A percentile compares a stretch with the other conserved stretches of the same genome.
Conservation (phyloP, 2,113 vertebrate species). For the Tyrannus savana region DNA sequence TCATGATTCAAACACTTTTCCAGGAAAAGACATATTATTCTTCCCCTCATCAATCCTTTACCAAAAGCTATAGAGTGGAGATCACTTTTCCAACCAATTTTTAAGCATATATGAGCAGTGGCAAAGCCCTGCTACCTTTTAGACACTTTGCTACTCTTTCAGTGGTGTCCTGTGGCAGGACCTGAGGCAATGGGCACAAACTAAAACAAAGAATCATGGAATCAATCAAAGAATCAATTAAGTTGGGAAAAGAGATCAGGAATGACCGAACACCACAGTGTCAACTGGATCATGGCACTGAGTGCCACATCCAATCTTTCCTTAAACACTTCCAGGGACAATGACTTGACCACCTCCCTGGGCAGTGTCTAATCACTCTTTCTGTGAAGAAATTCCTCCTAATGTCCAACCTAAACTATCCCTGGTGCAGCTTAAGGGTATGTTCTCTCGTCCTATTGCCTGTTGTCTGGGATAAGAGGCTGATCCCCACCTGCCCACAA, state of each 20-base stretch:
- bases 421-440: not conserved
- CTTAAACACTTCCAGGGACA: not conserved
- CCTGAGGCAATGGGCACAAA: fast-evolving
- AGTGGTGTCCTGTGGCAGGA: not conserved
- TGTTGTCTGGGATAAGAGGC: not conserved
- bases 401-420: not conserved
- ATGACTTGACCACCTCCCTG: not conserved
- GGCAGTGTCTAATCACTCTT: not conserved
- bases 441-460: not conserved
- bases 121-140: not conserved
- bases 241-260: not conserved
- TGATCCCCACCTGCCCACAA: not conserved
- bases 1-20: not conserved
- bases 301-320: not conserved
- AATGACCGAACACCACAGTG: fast-evolving
- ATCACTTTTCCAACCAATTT: not conserved
- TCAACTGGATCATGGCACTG: not conserved
- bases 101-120: fast-evolving
- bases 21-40: not conserved
- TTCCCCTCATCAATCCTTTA: not conserved
- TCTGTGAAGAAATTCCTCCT: not conserved
- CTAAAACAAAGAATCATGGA: not conserved
- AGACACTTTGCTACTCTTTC: not conserved
- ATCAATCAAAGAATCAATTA: not conserved
- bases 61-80: fast-evolving